These are phyloP conservation scores for Eustalomyia histrio DNA, from an alignment of 2,888 invertebrate genomes.

Conservation along the genomic window DNA sequence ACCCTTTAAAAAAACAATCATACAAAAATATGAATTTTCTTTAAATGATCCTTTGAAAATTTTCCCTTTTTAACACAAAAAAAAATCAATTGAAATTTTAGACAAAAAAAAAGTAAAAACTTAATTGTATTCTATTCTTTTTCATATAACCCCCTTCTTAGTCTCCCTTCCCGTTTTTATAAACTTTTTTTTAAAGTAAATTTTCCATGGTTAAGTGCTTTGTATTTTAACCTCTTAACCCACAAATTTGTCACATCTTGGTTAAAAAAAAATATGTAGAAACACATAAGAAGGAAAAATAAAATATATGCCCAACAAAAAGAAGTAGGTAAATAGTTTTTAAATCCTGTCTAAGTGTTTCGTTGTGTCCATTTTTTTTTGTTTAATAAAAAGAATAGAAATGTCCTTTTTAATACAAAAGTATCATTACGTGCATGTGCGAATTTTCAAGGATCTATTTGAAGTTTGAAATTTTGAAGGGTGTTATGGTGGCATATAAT, in stretches of 20 bases:
- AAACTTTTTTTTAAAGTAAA: constrained; percentile 48
- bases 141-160: neutral
- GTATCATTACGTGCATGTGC: constrained; percentile 25
- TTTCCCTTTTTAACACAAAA: neutral
- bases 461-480: neutral
- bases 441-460: constrained; percentile 20
- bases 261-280: neutral
- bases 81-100: neutral
- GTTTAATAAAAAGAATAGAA: constrained; percentile 7
- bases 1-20: no score
- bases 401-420: constrained; percentile 6
- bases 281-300: neutral
- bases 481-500: neutral
- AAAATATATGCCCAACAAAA: constrained; percentile 35
- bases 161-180: neutral
- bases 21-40: no score
- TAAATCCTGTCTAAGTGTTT: constrained; percentile 62
- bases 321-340: constrained; percentile 57
- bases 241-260: constrained; percentile 57
- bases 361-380: constrained; percentile 50
- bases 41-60: no score
- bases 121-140: neutral
- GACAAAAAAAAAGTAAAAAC: neutral
- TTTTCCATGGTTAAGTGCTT: constrained; percentile 62
- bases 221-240: constrained; percentile 64